A percentile compares a stretch with the other conserved stretches of the same genome.
Evolutionary conservation across 2,888 invertebrate species (phyloP).

Genomic region (Melipona bicolor): DNA sequence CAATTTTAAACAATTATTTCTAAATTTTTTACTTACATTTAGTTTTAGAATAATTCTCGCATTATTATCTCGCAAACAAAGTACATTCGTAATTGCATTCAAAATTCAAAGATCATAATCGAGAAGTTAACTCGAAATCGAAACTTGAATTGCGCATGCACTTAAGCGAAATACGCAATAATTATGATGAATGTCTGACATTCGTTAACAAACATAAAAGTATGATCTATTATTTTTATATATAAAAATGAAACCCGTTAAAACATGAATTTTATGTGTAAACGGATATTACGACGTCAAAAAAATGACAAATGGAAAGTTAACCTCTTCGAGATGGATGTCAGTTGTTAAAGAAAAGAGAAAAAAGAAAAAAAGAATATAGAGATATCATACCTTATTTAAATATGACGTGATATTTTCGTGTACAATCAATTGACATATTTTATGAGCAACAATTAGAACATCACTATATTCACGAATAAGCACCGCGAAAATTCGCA

Average conservation of each 20-base stretch:
- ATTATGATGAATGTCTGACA: constrained; percentile 31
- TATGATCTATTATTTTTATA: neutral
- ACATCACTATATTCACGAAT: constrained; percentile 43
- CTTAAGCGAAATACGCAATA: constrained; percentile 22
- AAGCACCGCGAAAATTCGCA: constrained; percentile 44
- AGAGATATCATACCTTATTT: constrained; percentile 43
- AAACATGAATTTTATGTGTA: constrained; percentile 19
- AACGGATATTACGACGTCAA: constrained; percentile 31
- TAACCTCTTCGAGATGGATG: constrained; percentile 52
- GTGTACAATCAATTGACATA: constrained; percentile 48
- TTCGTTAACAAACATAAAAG: neutral
- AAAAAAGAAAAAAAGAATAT: too few relatives aligned
- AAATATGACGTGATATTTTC: constrained; percentile 18
- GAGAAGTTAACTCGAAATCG: constrained; percentile 29
- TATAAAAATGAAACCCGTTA: neutral
- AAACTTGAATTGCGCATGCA: constrained; percentile 23
- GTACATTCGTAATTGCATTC: neutral
- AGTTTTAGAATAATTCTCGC: neutral
- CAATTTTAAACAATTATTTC: neutral
- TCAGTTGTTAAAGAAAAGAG: neutral
- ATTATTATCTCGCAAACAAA: too few relatives aligned
- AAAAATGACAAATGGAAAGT: constrained; percentile 51
- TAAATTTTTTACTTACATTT: neutral
- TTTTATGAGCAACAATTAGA: constrained; percentile 53
- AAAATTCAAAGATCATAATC: constrained; percentile 20